Base-by-base conservation (phyloP, 2,888 invertebrate genomes). In the Eristalis tenax region DNA sequence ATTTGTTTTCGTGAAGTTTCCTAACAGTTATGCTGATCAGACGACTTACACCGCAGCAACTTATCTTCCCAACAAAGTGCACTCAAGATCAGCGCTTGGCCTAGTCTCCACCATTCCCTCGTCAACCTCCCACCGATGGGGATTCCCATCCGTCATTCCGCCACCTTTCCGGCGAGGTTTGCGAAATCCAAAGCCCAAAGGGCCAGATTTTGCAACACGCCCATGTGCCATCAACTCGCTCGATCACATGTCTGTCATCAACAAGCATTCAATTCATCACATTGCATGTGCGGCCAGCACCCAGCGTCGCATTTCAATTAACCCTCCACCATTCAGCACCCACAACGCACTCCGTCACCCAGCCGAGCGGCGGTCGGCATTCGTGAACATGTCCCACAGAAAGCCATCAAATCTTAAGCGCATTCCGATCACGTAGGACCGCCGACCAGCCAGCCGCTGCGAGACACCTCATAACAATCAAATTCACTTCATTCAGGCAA, bases 401-500 rank as follows among this genome's bases (percentile, higher is more conserved):
- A 83, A 68, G 64, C 50, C 18, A 50, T 50, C 18, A 50, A 50
- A 50, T 50, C 56, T 40, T 18, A 79, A 83, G 74, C 38, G 32
- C 84, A 84, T 84, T 81, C 81, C 76, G 40, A 70, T 84, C 84
- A 84, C 80, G 80, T 84, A 63, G 65, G n/a, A 74, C 63, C 35
- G 11, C 59, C 50, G 22, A 56, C 66, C 59, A 57, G 64, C 26
- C 35, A 18, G 38, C 64, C 77, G 74, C 50, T 77, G 68, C 28
- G 38, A 81, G 73, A 85, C 85, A 85, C 85, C 73, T 85, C 85
- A 85, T 85, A 85, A 85, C 85, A 85, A 85, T 85, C 85, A 82
- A 82, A 85, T 81, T 85, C 81, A 82, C 85, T 76, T 77, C 76
- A 76, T 68, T 68, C 26, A 57, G 68, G 65, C 68, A 57, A 63